Base-by-base conservation (phyloP, 35 echinoderm and acorn worm genomes). In the Ophioderma brevispina region DNA sequence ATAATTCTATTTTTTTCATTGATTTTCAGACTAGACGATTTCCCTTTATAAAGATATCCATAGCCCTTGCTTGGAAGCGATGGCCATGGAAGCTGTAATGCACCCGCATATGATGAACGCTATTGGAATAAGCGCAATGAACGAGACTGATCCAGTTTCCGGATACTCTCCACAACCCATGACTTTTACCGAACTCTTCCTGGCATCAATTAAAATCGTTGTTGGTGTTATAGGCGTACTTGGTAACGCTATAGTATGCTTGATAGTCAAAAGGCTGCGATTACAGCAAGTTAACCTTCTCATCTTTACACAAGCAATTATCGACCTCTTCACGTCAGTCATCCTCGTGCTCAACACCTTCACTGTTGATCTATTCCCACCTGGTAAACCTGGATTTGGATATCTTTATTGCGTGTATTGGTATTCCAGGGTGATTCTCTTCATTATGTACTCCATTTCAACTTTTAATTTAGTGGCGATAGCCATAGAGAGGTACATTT, bases 401-500 rank as follows among this genome's bases (percentile, higher is more conserved):
- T 28, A 78, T 31, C 10, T 96, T 0, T 86, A 79, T 23, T 93
- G 91, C 39, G 84, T 86, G 31, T 41, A 89, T 25, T 96, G 90
- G 91, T 31, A 56, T 13, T 94, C 85, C 5, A 30, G 78, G 23
- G 21, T 90, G 2, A 55, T 93, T 30, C 86, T 96, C 19, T 96
- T 89, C 28, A 75, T n/a, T 1, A 38, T 75, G 0, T 96, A 93
- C 40, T 83, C 87, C 0, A 38, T 89, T 0, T 97, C 95, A 0
- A 94, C 95, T 0, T 90, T 90, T 82, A 97, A 97, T 70, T 76
- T 97, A 33, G 81, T 78, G 23, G 95, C 82, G 19, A 82, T 97
- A 36, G 90, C 95, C 6, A 32, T 97, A 43, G 95, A 97, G 76
- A 32, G 95, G 23, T 97, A 93, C 36, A 39, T 90, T 0, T 87